Conservation (phyloP, 2,797 vertebrate species). For the Podargus strigoides region DNA sequence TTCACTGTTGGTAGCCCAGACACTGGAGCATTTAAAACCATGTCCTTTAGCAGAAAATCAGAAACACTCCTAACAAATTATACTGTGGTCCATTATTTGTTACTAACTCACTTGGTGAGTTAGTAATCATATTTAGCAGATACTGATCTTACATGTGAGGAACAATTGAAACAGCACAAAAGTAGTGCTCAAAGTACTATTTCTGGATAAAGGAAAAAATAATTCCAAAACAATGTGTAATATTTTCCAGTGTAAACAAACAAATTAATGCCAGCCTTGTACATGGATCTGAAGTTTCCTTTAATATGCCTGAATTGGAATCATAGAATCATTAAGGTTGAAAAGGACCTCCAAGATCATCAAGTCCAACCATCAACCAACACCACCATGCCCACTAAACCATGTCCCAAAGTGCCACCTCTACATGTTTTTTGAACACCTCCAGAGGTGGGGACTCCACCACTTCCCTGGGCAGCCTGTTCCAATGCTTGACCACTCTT, state of each 20-base stretch:
- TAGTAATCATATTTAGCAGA: slow-evolving; percentile 7
- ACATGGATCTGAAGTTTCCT: not conserved
- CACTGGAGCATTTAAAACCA: not conserved
- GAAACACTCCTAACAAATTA: not conserved
- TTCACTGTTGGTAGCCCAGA: not conserved
- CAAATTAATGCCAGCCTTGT: not conserved
- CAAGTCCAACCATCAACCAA: too few species aligned
- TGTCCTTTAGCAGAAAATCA: not conserved
- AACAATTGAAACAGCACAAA: not conserved
- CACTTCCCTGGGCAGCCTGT: too few species aligned
- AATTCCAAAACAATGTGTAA: not conserved
- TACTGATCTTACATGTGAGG: slow-evolving; percentile 11
- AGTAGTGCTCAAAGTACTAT: not conserved
- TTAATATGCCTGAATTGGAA: not conserved
- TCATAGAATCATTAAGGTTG: too few species aligned
- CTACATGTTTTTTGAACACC: too few species aligned
- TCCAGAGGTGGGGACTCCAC: too few species aligned
- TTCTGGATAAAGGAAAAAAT: not conserved
- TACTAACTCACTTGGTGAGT: not conserved
- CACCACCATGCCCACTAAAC: too few species aligned
- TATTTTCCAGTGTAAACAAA: not conserved
- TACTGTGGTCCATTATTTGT: not conserved
- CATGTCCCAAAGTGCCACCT: too few species aligned
- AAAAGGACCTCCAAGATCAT: too few species aligned
- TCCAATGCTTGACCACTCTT: too few species aligned